These are phyloP conservation scores for Chironomus striatipennis DNA, from an alignment of 1,140 invertebrate species.

Conservation along the genomic window DNA sequence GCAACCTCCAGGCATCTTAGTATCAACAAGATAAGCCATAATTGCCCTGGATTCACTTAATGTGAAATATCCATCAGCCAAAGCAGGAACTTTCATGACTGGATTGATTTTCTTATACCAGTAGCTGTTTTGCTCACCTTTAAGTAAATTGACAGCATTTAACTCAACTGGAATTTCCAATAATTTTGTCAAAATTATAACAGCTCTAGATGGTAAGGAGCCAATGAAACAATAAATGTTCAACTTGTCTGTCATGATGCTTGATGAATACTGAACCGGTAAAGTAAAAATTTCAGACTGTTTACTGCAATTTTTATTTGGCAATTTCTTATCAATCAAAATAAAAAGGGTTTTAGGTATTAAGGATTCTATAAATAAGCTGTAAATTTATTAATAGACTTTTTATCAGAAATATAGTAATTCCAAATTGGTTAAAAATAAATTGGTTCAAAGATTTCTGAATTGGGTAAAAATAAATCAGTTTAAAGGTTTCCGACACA, in stretches of 20 bases:
- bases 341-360: not conserved
- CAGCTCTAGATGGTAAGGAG: not conserved
- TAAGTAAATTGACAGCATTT: not conserved
- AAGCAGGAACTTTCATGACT: constrained; percentile 31
- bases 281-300: not conserved
- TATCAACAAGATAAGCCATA: constrained; percentile 34
- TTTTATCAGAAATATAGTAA: no score
- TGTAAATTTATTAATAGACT: not conserved
- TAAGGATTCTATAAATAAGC: not conserved
- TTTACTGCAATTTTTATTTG: not conserved
- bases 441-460: no score
- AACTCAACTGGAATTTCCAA: not conserved
- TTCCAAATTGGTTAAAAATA: no score
- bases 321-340: not conserved
- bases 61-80: constrained; percentile 32
- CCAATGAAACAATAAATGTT: not conserved
- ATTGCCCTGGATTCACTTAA: constrained; percentile 32
- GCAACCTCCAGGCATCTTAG: constrained; percentile 45
- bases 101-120: constrained; percentile 31
- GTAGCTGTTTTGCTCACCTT: not conserved
- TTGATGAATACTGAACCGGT: not conserved
- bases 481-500: no score
- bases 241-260: not conserved
- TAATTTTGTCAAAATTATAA: not conserved
- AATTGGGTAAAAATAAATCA: no score